Evolutionary conservation across 2,888 invertebrate species (phyloP).

Genomic region (Apamea anceps): DNA sequence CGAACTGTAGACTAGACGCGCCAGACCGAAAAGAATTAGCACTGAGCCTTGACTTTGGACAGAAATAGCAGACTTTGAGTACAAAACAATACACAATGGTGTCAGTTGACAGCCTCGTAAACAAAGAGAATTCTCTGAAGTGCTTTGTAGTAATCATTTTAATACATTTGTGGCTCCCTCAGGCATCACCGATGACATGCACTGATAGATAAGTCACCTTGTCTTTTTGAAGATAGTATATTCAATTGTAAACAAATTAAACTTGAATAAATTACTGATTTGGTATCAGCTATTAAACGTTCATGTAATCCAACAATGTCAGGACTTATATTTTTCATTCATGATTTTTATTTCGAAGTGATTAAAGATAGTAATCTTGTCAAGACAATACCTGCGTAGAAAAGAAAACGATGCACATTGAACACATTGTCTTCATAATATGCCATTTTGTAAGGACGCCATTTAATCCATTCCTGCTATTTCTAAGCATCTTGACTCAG

Average conservation of each 20-base stretch:
- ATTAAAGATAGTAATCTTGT: not conserved
- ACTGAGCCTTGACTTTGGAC: constrained; percentile 65
- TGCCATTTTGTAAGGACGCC: not conserved
- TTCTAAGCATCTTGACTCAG: constrained; percentile 1
- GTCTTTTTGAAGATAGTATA: not conserved
- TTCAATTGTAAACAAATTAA: not conserved
- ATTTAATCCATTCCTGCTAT: not conserved
- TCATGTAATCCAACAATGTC: not conserved
- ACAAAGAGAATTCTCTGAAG: constrained; percentile 50
- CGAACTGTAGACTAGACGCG: constrained; percentile 64
- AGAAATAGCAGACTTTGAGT: constrained; percentile 53
- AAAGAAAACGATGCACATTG: not conserved
- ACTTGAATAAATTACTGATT: not conserved
- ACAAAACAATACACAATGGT: constrained; percentile 50
- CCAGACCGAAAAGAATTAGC: constrained; percentile 71
- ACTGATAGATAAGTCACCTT: not conserved
- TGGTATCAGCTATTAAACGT: not conserved
- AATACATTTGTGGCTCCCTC: constrained; percentile 22
- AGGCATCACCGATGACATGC: not conserved
- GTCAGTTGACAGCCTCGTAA: constrained; percentile 34
- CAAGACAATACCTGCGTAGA: not conserved
- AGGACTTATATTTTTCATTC: not conserved
- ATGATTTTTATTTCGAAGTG: not conserved
- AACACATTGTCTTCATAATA: not conserved
- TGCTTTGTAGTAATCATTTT: constrained; percentile 38